A percentile compares a stretch with the other conserved stretches of the same genome.
Evolutionary conservation across 1,140 invertebrate genomes (phyloP).

Genomic region (Philotrypesis tridentata): DNA sequence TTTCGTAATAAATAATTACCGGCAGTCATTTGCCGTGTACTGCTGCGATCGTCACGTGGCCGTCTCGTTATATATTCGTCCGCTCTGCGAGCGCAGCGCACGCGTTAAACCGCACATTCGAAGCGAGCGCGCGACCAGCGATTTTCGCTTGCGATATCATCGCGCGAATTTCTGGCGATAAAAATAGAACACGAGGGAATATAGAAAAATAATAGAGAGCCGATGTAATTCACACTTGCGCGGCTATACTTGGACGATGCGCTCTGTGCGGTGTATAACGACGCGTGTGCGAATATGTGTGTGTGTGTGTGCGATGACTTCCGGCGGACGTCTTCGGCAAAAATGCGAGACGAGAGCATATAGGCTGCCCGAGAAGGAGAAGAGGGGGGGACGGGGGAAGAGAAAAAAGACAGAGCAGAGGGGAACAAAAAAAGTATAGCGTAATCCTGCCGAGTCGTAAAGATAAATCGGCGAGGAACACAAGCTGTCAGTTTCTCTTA

Average conservation of each 20-base stretch:
- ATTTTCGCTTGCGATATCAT: slow-evolving; percentile 20
- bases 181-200: not conserved
- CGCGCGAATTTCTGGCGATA: not conserved
- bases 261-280: not conserved
- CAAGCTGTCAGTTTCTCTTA: slow-evolving; percentile 13
- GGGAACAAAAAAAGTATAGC: slow-evolving; percentile 22
- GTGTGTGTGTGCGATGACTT: not conserved
- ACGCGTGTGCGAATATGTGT: not conserved
- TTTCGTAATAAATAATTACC: slow-evolving; percentile 18
- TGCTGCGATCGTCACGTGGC: slow-evolving; percentile 22
- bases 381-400: not conserved
- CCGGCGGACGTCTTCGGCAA: slow-evolving; percentile 22
- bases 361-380: too few relatives aligned
- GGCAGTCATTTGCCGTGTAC: not conserved
- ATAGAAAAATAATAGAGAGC: slow-evolving; percentile 19
- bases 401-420: not conserved
- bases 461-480: slow-evolving; percentile 30
- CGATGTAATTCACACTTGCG: slow-evolving; percentile 35
- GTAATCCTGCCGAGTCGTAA: slow-evolving; percentile 28
- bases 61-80: not conserved
- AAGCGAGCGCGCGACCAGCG: not conserved
- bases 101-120: slow-evolving; percentile 26
- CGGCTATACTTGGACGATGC: too few relatives aligned
- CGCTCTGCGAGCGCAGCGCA: too few relatives aligned
- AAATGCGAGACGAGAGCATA: not conserved